Base-by-base conservation (phyloP, 1,140 invertebrate species). In the Drosophila chauvacae region DNA sequence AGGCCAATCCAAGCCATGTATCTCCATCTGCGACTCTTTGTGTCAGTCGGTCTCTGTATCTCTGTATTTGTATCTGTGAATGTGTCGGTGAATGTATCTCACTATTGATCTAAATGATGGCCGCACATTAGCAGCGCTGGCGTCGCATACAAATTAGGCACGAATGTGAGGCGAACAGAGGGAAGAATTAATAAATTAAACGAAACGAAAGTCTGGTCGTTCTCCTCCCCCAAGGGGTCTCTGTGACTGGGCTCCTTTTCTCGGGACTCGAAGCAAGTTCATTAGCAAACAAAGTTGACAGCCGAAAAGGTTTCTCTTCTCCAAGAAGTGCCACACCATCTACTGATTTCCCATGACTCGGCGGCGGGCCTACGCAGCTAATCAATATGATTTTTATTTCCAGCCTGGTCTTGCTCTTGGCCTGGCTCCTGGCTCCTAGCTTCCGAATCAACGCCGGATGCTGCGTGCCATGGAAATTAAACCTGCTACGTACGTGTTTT, bases 211-310 rank as follows among this genome's bases (percentile, higher is more conserved):
- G 71, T 78, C 48, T 51, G 48, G 48, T 30, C 48, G 47, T 28
- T 50, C 64, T 35, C 16, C 20, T 18, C n/a, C 28, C 35, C 30
- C 59, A 70, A 60, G 57, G 51, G 39, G 33, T 45, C 42, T 23
- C 41, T 20, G 18, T 48, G 48, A 44, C 53, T 60, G 47, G 26
- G 33, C 26, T 64, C 20, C 28, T 50, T 64, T 68, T 18, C 61
- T 28, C 39, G 28, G 30, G 42, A 61, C 58, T 65, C 41, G 69
- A 72, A 72, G 65, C 74, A 78, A 83, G 84, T 90, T 88, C 85
- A 88, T 88, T 88, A 88, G 85, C 81, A 81, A 88, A 88, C 80
- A 88, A 88, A 84, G 84, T 84, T 90, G 84, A 90, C 84, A 90
- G 81, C 74, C 65, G 42, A 76, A 56, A 80, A 80, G 80, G 71